A percentile compares a stretch with the other conserved stretches of the same genome.
Evolutionary conservation across 1,140 invertebrate species (phyloP).

Genomic region (Leguminivora glycinivorella): DNA sequence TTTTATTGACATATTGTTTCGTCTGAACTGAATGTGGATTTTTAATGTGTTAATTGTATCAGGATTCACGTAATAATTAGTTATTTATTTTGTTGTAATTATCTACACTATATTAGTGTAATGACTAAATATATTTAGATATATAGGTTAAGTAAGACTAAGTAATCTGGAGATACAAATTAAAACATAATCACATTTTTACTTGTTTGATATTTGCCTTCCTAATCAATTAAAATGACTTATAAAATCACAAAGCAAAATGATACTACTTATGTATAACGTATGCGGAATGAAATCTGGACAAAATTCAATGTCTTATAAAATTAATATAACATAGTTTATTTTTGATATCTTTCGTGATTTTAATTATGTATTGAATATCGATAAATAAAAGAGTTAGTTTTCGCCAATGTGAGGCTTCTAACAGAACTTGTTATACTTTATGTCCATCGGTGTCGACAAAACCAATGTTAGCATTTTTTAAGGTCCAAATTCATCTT

Average conservation of each 20-base stretch:
- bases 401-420: too few species aligned
- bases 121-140: conserved; percentile 58
- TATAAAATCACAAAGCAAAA: conserved; percentile 12
- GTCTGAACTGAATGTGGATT: conserved; percentile 24
- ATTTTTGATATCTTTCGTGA: too few species aligned
- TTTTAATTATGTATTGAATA: too few species aligned
- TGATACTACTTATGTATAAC: neutral
- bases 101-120: conserved; percentile 76
- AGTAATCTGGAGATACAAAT: conserved; percentile 68
- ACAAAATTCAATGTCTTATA: too few species aligned
- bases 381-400: too few species aligned
- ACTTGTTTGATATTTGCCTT: conserved; percentile 37
- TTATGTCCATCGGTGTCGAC: too few species aligned
- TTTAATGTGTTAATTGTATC: neutral
- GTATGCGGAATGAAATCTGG: too few species aligned
- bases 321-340: too few species aligned
- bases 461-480: too few species aligned
- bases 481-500: too few species aligned
- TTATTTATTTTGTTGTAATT: conserved; percentile 57
- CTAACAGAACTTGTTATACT: too few species aligned
- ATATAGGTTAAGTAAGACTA: conserved; percentile 46
- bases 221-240: conserved; percentile 32
- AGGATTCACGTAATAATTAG: conserved; percentile 17
- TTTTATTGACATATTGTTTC: conserved; percentile 36
- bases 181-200: conserved; percentile 66